These are phyloP conservation scores for Heliconius hewitsoni DNA, from an alignment of 1,140 invertebrate genomes.

Conservation along the genomic window DNA sequence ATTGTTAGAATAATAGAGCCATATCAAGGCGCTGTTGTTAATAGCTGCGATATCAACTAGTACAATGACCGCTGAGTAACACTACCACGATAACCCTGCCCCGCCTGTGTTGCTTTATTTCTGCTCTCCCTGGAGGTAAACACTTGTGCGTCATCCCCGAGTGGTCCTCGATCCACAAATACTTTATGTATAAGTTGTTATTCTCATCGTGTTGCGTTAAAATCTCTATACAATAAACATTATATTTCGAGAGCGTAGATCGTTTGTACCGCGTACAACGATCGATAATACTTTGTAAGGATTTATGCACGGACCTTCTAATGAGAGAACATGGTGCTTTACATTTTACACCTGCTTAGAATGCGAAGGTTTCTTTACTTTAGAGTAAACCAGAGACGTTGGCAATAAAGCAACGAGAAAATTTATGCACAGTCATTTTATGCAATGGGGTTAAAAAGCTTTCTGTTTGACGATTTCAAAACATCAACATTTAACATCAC, in stretches of 20 bases:
- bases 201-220: slow-evolving; percentile 1
- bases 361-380: slow-evolving; percentile 37
- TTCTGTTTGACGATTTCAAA: not conserved
- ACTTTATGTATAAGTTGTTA: slow-evolving; percentile 47
- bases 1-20: slow-evolving; percentile 15
- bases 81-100: slow-evolving; percentile 59
- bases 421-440: slow-evolving; percentile 36
- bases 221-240: slow-evolving; percentile 14
- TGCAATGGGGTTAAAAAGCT: not conserved
- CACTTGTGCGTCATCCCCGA: slow-evolving; percentile 70
- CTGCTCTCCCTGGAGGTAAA: slow-evolving; percentile 69
- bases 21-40: slow-evolving; percentile 50
- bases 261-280: not conserved
- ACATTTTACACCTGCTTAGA: slow-evolving; percentile 41
- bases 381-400: slow-evolving; percentile 33
- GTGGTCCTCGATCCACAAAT: slow-evolving; percentile 66
- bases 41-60: slow-evolving; percentile 53
- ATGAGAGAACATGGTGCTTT: slow-evolving; percentile 29
- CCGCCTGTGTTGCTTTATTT: slow-evolving; percentile 63
- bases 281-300: slow-evolving; percentile 16
- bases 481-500: not conserved
- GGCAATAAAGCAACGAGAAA: slow-evolving; percentile 41
- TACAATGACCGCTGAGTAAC: slow-evolving; percentile 62
- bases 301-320: slow-evolving; percentile 29
- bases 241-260: not conserved